These are phyloP conservation scores for Cerastis leucographa DNA, from an alignment of 2,888 invertebrate species.

Conservation along the genomic window DNA sequence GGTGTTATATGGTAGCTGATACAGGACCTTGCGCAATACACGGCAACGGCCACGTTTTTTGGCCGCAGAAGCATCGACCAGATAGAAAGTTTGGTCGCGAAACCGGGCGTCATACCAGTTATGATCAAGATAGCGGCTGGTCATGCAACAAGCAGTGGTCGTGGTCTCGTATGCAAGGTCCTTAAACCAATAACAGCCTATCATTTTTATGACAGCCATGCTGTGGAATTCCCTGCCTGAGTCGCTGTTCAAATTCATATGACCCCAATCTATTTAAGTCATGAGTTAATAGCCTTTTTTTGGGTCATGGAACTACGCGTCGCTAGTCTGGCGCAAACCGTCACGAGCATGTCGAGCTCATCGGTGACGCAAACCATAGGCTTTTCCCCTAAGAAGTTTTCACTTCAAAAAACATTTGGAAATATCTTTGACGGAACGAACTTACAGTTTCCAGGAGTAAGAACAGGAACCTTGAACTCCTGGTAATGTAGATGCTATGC, in stretches of 20 bases:
- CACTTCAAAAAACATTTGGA: not conserved
- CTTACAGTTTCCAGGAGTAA: not conserved
- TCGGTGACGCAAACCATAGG: too few species aligned
- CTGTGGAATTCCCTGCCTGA: too few species aligned
- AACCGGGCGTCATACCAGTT: not conserved
- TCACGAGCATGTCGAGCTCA: too few species aligned
- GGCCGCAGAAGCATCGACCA: not conserved
- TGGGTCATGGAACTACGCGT: too few species aligned
- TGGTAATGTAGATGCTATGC: not conserved
- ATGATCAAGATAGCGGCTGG: not conserved
- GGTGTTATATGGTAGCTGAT: not conserved
- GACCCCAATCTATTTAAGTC: too few species aligned
- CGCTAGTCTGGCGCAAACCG: too few species aligned
- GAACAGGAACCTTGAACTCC: not conserved
- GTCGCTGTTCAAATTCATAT: too few species aligned
- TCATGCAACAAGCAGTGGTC: not conserved
- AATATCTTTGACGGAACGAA: not conserved
- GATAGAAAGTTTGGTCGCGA: not conserved
- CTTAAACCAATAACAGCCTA: not conserved
- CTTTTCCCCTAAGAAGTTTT: too few species aligned
- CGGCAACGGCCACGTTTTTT: not conserved
- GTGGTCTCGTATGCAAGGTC: not conserved
- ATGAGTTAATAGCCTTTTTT: too few species aligned
- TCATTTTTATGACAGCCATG: not conserved
- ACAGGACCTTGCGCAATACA: not conserved